phyloP scores from a whole-genome alignment of 2,888 invertebrate genomes.

The Papilio elwesi region DNA sequence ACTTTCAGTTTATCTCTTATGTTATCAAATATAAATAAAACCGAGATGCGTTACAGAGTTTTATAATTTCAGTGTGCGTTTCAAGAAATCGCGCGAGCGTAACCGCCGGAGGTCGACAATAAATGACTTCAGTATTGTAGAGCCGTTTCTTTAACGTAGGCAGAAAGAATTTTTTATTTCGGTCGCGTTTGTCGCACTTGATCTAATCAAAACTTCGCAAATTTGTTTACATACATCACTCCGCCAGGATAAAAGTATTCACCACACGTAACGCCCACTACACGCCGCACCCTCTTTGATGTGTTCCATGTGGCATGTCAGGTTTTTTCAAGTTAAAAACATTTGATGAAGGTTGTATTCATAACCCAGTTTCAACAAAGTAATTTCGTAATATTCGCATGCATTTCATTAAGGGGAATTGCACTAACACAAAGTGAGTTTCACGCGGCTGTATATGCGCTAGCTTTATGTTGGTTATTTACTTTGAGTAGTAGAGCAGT shows the following conservation, averaged over 20 bases:
- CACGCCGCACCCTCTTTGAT: slow-evolving; percentile 75
- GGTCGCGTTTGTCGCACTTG: slow-evolving; percentile 65
- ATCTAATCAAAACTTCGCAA: slow-evolving; percentile 80
- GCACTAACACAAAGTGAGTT: slow-evolving; percentile 27
- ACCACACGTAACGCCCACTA: slow-evolving; percentile 73
- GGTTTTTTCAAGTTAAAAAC: slow-evolving; percentile 71
- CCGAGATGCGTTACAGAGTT: slow-evolving; percentile 28
- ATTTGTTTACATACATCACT: slow-evolving; percentile 78
- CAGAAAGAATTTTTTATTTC: slow-evolving; percentile 59
- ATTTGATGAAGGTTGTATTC: slow-evolving; percentile 70
- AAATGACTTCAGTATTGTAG: slow-evolving; percentile 49
- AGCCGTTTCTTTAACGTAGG: slow-evolving; percentile 43
- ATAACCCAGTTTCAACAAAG: slow-evolving; percentile 62
- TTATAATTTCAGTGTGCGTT: slow-evolving; percentile 39
- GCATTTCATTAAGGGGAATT: slow-evolving; percentile 36
- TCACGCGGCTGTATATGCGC: slow-evolving; percentile 1
- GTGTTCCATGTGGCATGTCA: slow-evolving; percentile 60
- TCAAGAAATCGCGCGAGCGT: slow-evolving; percentile 41
- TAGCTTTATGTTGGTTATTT: slow-evolving; percentile 14
- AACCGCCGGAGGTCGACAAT: slow-evolving; percentile 46
- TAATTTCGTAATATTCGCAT: slow-evolving; percentile 59
- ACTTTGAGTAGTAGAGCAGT: slow-evolving; percentile 22
- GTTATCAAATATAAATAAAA: slow-evolving; percentile 23
- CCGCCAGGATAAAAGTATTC: slow-evolving; percentile 65
- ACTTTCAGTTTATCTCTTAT: slow-evolving; percentile 26